Evolutionary conservation across 2,113 vertebrate genomes (phyloP), one percentile per base, ranked within the genome.

Genomic region (Alaudala cheleensis): DNA sequence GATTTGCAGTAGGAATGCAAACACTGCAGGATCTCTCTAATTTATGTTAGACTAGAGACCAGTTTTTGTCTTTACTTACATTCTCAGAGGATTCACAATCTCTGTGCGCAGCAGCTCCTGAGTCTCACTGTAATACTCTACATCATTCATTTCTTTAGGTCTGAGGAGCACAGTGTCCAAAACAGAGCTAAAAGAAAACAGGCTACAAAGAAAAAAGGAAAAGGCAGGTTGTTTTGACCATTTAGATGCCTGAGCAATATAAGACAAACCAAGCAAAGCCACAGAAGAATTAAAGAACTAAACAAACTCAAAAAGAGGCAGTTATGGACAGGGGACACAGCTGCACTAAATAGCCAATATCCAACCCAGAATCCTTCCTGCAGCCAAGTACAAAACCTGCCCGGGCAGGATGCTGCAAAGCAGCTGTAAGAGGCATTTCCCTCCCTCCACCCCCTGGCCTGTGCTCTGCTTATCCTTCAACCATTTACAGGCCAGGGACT

Each of bases 121-220:
- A 17, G 99, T 99, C 97, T 99, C 99, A 82, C 98, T 98, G 15
- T 99, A 99, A 97, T 99, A 99, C 93, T 99, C 99, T 33, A 99
- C 99, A 12, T 99, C 99, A 10, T 98, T 99, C 95, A 99, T 99
- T 95, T 99, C 99, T 95, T 99, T 99, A 47, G 99, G 99, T 97
- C 99, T 98, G 86, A 99, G 98, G 90, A 99, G 97, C 81, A 99
- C 99, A 9, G 99, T 99, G 97, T 99, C 99, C 98, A 99, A 97
- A 69, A 99, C 99, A 44, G 99, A 99, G 94, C 99, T 99, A 96
- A 99, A 99, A 74, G 99, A 99, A 97, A 99, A 99, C n/a, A 99
- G 97, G 97, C 99, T 99, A 98, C 58, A 96, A 97, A 89, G 90
- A 24, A 72, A 64, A 24, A 40, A 66, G 4, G 21, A 21, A 58